Conservation (phyloP, 2,888 invertebrate species). For the Sinhomidia bicolor region DNA sequence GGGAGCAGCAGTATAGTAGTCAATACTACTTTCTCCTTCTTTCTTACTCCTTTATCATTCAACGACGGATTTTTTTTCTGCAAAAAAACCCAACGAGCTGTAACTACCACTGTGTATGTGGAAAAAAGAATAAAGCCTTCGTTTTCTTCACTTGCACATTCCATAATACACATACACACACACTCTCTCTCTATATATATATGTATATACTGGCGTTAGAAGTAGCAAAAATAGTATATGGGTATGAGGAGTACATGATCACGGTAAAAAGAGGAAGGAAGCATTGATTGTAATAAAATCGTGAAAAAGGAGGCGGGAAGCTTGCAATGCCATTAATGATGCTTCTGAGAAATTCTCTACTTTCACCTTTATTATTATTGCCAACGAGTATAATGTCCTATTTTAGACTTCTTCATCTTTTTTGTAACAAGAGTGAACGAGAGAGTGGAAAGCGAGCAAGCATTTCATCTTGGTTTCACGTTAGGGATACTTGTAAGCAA, state of each 20-base stretch:
- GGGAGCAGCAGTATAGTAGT: background rate
- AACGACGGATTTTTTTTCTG: background rate
- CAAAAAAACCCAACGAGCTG: slow-evolving; percentile 19
- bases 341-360: slow-evolving; percentile 44
- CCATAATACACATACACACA: slow-evolving; percentile 17
- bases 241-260: no score
- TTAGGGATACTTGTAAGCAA: slow-evolving; percentile 31
- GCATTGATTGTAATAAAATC: slow-evolving; percentile 46
- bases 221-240: background rate
- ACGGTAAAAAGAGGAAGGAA: slow-evolving; percentile 30
- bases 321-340: slow-evolving; percentile 57
- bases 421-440: slow-evolving; percentile 30
- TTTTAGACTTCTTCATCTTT: slow-evolving; percentile 44
- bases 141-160: slow-evolving; percentile 41
- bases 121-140: slow-evolving; percentile 19
- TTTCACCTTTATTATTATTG: slow-evolving; percentile 64
- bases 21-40: slow-evolving; percentile 22
- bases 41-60: slow-evolving; percentile 33
- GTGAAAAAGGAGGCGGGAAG: slow-evolving; percentile 59
- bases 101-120: slow-evolving; percentile 16
- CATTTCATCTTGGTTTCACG: slow-evolving; percentile 22
- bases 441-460: background rate
- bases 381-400: slow-evolving; percentile 48
- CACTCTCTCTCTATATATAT: no score
- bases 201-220: no score